Conservation (phyloP, 2,888 invertebrate genomes). For the Hyles lineata region DNA sequence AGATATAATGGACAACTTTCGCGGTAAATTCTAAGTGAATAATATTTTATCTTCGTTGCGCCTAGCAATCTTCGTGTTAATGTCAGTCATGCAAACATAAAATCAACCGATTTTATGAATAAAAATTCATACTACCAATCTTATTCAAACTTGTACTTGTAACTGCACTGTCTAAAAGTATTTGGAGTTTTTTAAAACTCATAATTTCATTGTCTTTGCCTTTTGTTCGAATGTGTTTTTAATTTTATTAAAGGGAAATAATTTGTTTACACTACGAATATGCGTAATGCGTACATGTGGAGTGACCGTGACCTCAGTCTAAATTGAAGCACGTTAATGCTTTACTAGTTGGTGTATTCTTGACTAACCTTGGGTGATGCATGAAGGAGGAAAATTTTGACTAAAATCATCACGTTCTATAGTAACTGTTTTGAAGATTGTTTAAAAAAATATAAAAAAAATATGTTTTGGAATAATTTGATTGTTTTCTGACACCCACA, state of each 20-base stretch:
- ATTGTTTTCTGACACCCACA: too few relatives aligned
- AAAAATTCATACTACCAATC: too few relatives aligned
- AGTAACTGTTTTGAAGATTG: constrained; percentile 8
- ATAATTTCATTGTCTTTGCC: background rate
- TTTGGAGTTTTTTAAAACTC: too few relatives aligned
- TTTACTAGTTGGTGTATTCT: constrained; percentile 9
- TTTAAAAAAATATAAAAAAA: background rate
- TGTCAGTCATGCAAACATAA: too few relatives aligned
- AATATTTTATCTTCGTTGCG: too few relatives aligned
- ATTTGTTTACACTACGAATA: background rate
- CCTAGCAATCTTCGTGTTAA: too few relatives aligned
- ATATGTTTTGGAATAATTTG: too few relatives aligned
- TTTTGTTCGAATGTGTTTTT: background rate
- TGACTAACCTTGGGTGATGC: constrained; percentile 3
- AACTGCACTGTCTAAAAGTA: too few relatives aligned
- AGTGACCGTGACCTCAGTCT: constrained; percentile 21
- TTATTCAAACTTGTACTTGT: too few relatives aligned
- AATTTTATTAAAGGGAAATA: background rate
- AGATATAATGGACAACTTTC: too few relatives aligned
- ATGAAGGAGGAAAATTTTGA: constrained; percentile 7
- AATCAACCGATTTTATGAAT: too few relatives aligned
- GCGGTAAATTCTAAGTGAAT: too few relatives aligned
- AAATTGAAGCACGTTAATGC: constrained; percentile 10
- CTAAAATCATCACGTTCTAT: background rate
- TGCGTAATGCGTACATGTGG: constrained; percentile 13